Conservation (phyloP, 2,113 vertebrate species). For the Poecile atricapillus region DNA sequence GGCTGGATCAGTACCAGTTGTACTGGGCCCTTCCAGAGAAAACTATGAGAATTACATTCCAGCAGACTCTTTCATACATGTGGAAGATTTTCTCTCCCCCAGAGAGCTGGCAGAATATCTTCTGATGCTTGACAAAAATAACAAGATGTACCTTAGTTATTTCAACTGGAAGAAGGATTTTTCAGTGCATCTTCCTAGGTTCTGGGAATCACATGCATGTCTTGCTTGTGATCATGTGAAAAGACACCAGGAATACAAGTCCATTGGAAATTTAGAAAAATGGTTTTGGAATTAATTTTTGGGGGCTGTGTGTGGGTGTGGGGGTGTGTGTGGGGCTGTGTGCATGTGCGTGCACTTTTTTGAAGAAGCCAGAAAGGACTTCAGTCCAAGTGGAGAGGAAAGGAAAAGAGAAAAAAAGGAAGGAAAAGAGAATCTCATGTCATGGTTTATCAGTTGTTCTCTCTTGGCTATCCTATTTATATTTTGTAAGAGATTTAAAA, state of each 20-base stretch:
- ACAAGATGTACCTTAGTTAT: slow-evolving; percentile 91
- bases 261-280: slow-evolving; percentile 91
- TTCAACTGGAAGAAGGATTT: slow-evolving; percentile 95
- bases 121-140: slow-evolving; percentile 91
- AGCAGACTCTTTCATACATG: slow-evolving; percentile 92
- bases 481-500: slow-evolving; percentile 68
- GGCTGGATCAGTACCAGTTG: slow-evolving; percentile 91
- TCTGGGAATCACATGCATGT: slow-evolving; percentile 97
- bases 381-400: slow-evolving; percentile 31
- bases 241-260: slow-evolving; percentile 92
- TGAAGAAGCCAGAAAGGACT: slow-evolving; percentile 44
- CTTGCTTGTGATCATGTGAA: slow-evolving; percentile 91
- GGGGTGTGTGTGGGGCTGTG: not conserved
- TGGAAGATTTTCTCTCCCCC: slow-evolving; percentile 91
- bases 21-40: slow-evolving; percentile 88
- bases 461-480: slow-evolving; percentile 58
- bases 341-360: not conserved
- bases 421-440: not conserved
- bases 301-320: not conserved
- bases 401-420: not conserved
- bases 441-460: slow-evolving; percentile 38
- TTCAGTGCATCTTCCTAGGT: slow-evolving; percentile 88
- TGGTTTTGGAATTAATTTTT: slow-evolving; percentile 90
- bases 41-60: slow-evolving; percentile 97
- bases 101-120: slow-evolving; percentile 93